These are phyloP conservation scores for Phylloscopus trochiloides DNA, from an alignment of 2,113 vertebrate genomes.

Conservation along the genomic window DNA sequence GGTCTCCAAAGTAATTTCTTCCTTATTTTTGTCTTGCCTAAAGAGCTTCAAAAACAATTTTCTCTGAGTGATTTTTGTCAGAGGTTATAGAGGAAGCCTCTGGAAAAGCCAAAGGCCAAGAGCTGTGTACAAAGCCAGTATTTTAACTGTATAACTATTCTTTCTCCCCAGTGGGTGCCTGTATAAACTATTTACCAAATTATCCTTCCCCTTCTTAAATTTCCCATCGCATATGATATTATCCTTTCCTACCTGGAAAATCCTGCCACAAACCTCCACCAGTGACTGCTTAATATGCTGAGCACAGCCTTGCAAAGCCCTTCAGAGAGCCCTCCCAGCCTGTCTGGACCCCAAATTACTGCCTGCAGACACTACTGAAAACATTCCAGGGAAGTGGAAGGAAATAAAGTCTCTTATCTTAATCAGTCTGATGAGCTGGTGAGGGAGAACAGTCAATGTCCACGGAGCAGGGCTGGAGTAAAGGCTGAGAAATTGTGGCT, in stretches of 20 bases:
- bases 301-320: not conserved
- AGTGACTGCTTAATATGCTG: not conserved
- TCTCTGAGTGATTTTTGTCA: not conserved
- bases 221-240: not conserved
- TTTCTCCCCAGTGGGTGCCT: not conserved
- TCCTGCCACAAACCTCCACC: not conserved
- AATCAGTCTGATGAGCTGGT: not conserved
- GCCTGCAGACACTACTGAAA: not conserved
- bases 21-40: not conserved
- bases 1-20: not conserved
- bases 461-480: not conserved
- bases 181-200: not conserved
- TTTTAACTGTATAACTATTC: not conserved
- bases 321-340: not conserved
- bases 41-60: not conserved
- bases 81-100: not conserved
- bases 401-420: not conserved
- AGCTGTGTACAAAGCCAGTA: not conserved
- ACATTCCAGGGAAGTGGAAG: not conserved
- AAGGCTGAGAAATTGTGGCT: not conserved
- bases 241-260: not conserved
- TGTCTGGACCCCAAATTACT: not conserved
- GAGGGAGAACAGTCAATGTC: not conserved
- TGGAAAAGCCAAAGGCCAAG: conserved; percentile 33
- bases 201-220: not conserved